Percentiles rank a stretch among this genome's conserved stretches.
Conservation (phyloP, 2,797 vertebrate genomes). For the Diplodus sargus region DNA sequence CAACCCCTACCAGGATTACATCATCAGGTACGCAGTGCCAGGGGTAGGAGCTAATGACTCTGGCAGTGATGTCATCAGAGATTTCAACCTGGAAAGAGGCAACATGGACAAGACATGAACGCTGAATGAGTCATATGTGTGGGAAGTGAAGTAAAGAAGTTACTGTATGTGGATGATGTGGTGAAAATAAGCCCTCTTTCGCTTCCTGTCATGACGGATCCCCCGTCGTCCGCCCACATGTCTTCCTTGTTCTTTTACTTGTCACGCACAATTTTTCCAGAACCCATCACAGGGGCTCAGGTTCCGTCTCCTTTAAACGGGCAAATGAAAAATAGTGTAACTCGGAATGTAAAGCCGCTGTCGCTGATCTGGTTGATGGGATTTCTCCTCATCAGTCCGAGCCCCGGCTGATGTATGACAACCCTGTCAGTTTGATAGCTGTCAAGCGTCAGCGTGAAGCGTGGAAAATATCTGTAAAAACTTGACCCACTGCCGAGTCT, state of each 20-base stretch:
- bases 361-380: conserved; percentile 8
- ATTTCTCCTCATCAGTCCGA: conserved; percentile 41
- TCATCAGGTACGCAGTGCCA: conserved; percentile 57
- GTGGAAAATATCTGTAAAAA: conserved; percentile 56
- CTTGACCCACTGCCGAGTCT: conserved; percentile 64
- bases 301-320: not conserved
- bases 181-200: not conserved
- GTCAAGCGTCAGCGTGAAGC: conserved; percentile 57
- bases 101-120: conserved; percentile 21
- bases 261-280: not conserved
- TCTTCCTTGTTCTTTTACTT: not conserved
- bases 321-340: conserved; percentile 23
- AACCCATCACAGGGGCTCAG: not conserved
- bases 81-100: conserved; percentile 21
- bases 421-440: conserved; percentile 54
- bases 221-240: conserved; percentile 21
- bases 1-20: conserved; percentile 56
- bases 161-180: conserved; percentile 21
- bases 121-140: conserved; percentile 52
- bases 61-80: conserved; percentile 27
- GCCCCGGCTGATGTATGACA: conserved; percentile 52
- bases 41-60: conserved; percentile 42
- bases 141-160: conserved; percentile 37
- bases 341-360: conserved; percentile 6
- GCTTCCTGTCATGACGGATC: conserved; percentile 4